A percentile compares a stretch with the other conserved stretches of the same genome.
These are phyloP conservation scores for Drosophila asahinai DNA, from an alignment of 1,140 invertebrate species.

Conservation along the genomic window DNA sequence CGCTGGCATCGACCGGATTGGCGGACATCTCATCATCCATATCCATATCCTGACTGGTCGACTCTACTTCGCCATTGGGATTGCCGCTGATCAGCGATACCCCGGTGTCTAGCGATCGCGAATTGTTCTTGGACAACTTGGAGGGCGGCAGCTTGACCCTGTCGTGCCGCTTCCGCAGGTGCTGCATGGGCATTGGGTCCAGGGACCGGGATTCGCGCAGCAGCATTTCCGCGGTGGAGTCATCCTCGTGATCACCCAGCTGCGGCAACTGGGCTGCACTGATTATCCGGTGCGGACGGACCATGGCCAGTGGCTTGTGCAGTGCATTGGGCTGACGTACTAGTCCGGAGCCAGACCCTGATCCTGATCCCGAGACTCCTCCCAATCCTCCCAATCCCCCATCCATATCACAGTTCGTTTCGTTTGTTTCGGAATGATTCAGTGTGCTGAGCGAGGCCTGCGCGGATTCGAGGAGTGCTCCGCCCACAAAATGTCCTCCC, in stretches of 20 bases:
- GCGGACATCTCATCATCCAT: constrained; percentile 48
- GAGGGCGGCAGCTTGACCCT: constrained; percentile 75
- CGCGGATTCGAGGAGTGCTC: constrained; percentile 60
- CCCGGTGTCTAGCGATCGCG: constrained; percentile 76
- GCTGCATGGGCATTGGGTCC: constrained; percentile 81
- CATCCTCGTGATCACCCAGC: constrained; percentile 36
- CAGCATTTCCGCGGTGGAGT: constrained; percentile 49
- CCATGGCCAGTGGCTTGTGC: constrained; percentile 83
- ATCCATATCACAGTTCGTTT: constrained; percentile 85
- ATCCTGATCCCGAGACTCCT: constrained; percentile 31
- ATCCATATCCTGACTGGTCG: constrained; percentile 23
- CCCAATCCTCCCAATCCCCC: constrained; percentile 50
- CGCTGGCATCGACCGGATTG: constrained; percentile 69
- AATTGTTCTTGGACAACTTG: constrained; percentile 82
- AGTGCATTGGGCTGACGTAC: constrained; percentile 71
- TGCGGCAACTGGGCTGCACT: constrained; percentile 60
- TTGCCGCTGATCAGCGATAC: constrained; percentile 80
- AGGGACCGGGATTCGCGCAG: constrained; percentile 78
- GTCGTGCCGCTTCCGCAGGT: constrained; percentile 71
- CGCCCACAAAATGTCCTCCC: constrained; percentile 48
- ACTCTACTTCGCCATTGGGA: constrained; percentile 61
- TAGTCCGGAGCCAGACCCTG: constrained; percentile 49
- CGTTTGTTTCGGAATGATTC: constrained; percentile 84
- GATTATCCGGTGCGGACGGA: constrained; percentile 82
- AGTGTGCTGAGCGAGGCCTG: constrained; percentile 81